Percentiles rank a stretch among this genome's conserved stretches.
Conservation (phyloP, 2,113 vertebrate species). For the Manacus vitellinus region DNA sequence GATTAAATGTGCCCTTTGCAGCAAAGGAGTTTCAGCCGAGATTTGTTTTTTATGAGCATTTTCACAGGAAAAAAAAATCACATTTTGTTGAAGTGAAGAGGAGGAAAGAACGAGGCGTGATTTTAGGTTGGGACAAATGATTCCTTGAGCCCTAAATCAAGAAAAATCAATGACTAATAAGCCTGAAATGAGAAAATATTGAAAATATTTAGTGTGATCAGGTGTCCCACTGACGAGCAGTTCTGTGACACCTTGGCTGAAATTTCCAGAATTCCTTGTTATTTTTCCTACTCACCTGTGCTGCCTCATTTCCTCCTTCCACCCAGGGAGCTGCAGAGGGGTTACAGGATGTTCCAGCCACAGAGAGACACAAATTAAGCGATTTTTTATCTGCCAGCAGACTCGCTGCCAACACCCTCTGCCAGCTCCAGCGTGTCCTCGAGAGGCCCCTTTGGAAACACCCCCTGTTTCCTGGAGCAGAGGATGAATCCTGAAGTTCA, state of each 20-base stretch:
- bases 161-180: not conserved
- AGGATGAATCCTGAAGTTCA: not conserved
- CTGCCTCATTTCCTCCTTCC: not conserved
- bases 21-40: not conserved
- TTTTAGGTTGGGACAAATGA: not conserved
- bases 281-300: not conserved
- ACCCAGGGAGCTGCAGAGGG: not conserved
- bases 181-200: not conserved
- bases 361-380: not conserved
- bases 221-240: fast-evolving
- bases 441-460: not conserved
- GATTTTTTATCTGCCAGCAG: not conserved
- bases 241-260: not conserved
- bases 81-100: not conserved
- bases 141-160: not conserved
- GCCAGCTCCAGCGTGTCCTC: not conserved
- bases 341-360: not conserved
- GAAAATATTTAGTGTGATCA: too few species aligned
- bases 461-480: fast-evolving
- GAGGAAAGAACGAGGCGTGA: not conserved
- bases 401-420: not conserved
- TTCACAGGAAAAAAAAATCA: not conserved
- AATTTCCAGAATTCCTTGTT: not conserved
- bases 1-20: not conserved
- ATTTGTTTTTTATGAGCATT: not conserved